Evolutionary conservation across 1,140 invertebrate genomes (phyloP), one percentile per base, ranked within the genome.

Genomic region (Drusus annulatus): DNA sequence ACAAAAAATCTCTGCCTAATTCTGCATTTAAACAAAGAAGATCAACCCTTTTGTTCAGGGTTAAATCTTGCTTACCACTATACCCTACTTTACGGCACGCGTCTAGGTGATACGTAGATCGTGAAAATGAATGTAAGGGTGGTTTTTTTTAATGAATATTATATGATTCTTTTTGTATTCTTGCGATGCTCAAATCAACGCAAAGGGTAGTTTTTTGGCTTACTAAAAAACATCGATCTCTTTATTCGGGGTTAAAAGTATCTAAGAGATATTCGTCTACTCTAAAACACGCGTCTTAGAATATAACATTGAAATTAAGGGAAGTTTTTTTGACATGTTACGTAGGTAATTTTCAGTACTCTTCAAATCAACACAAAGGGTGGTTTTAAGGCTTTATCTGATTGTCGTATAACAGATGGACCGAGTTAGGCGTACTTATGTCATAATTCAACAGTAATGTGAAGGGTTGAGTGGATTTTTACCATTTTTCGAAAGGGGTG

Each of bases 401-500:
- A 71, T 51, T 17, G 50, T 36, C 16, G 45, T 23, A 71, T 71
- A 71, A 45, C 68, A 71, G 68, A 71, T 71, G 68, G 68, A 71
- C 68, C 68, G n/a, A 51, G 68, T 71, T 71, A 71, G 68, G 45
- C 68, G 68, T 51, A 71, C 68, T 71, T 71, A 71, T 71, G 68
- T 68, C 76, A 78, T 78, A 78, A 78, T 78, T 78, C 74, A 78
- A 19, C 16, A 17, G 36, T 76, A 71, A 71, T 52, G 28, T n/a
- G 25, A 60, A 79, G 77, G 77, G 77, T 71, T n/a, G 68, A 58
- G n/a, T 45, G 36, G 23, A 45, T 45, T 45, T 45, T 45, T 45
- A 45, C 36, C 36, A 45, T 62, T 63, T 25, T 28, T n/a, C 15
- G 62, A 54, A 68, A 71, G 65, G 76, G 76, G 63, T 78, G 62